phyloP scores from a whole-genome alignment of 2,113 vertebrate genomes.

The Cranoglanis bouderius region DNA sequence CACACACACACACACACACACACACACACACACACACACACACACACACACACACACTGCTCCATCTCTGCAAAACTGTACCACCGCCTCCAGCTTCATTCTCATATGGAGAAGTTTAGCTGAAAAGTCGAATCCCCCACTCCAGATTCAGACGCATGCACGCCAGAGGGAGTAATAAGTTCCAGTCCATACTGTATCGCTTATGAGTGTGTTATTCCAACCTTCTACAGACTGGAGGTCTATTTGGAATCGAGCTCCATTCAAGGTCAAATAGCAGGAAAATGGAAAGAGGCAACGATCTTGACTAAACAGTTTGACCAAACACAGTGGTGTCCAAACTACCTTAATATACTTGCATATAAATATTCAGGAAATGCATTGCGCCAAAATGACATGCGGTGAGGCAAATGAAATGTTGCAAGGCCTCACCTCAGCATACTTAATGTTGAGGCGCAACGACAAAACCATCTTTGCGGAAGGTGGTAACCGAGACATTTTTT shows the following conservation, averaged over 20 bases:
- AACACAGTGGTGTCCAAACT: background rate
- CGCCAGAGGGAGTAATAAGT: conserved; percentile 53
- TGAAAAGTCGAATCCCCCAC: conserved; percentile 45
- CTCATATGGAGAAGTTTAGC: conserved; percentile 67
- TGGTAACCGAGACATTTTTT: background rate
- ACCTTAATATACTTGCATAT: no score
- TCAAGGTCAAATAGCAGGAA: background rate
- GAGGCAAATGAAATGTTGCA: background rate
- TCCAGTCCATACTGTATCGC: conserved; percentile 48
- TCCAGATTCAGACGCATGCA: conserved; percentile 38
- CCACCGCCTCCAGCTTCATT: conserved; percentile 60
- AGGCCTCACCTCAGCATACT: background rate
- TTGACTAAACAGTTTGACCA: no score
- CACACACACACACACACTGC: conserved; percentile 24
- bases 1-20: conserved; percentile 42
- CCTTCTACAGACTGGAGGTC: conserved; percentile 23
- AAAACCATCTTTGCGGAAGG: background rate
- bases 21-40: conserved; percentile 34
- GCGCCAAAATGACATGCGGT: background rate
- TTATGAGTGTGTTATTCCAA: conserved; percentile 50
- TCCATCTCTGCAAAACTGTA: conserved; percentile 65
- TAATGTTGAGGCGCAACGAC: background rate
- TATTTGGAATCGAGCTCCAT: background rate
- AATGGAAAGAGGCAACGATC: conserved; percentile 12
- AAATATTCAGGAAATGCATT: background rate